Evolutionary conservation across 2,888 invertebrate genomes (phyloP).

Genomic region (Noctua fimbriata): DNA sequence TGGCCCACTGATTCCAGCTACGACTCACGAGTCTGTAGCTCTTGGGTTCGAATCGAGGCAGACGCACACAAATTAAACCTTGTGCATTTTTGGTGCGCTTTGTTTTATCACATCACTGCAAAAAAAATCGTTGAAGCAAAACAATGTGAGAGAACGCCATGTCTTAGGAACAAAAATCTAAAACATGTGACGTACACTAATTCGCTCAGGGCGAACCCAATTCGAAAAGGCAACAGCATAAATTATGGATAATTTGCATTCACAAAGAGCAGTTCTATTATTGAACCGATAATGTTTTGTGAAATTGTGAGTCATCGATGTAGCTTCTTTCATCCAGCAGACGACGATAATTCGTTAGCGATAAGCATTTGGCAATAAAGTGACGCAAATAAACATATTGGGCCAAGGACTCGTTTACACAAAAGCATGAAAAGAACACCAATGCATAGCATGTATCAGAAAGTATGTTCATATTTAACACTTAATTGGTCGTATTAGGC

Average conservation of each 20-base stretch:
- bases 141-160: too few relatives aligned
- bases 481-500: too few relatives aligned
- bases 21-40: not conserved
- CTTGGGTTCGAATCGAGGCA: not conserved
- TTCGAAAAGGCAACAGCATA: not conserved
- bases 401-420: not conserved
- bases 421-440: not conserved
- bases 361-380: not conserved
- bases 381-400: not conserved
- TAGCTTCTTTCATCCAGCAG: not conserved
- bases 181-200: not conserved
- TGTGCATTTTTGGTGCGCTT: too few relatives aligned
- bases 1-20: not conserved
- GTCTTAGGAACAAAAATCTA: not conserved
- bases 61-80: not conserved
- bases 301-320: not conserved
- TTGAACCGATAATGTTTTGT: not conserved
- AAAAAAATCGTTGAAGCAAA: not conserved
- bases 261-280: too few relatives aligned
- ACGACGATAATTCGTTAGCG: not conserved
- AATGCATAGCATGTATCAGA: not conserved
- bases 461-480: not conserved
- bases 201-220: not conserved
- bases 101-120: too few relatives aligned
- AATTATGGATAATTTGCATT: not conserved